A percentile compares a stretch with the other conserved stretches of the same genome.
Conservation (phyloP, 2,797 vertebrate genomes). For the Percopsis omiscomaycus region DNA sequence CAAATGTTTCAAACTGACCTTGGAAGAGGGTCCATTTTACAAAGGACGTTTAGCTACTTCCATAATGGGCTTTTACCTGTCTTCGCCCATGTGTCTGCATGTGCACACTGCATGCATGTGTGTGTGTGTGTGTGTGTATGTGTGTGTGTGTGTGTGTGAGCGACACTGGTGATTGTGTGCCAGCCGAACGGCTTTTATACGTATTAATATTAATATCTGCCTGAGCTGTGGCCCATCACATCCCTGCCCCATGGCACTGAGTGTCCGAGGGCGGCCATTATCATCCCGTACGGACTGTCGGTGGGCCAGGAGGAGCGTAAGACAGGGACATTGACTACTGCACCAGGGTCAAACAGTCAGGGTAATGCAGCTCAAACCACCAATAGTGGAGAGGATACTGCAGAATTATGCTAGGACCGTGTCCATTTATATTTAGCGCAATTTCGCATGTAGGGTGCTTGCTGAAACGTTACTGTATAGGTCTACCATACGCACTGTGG, state of each 20-base stretch:
- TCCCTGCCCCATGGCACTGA: conserved; percentile 69
- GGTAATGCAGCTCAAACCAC: conserved; percentile 66
- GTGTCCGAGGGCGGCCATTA: conserved; percentile 79
- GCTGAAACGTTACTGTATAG: conserved; percentile 19
- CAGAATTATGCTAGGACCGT: conserved; percentile 34
- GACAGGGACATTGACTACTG: conserved; percentile 46
- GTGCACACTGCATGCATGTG: conserved; percentile 34
- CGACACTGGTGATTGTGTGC: conserved; percentile 70
- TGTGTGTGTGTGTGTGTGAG: conserved; percentile 9
- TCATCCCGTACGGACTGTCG: conserved; percentile 64
- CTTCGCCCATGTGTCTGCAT: conserved; percentile 48
- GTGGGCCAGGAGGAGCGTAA: conserved; percentile 62
- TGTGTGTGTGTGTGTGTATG: conserved; percentile 28
- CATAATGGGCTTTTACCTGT: conserved; percentile 83
- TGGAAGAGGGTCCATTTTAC: conserved; percentile 74
- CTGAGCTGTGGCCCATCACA: conserved; percentile 72
- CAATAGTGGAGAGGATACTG: conserved; percentile 32
- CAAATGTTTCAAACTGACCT: conserved; percentile 84
- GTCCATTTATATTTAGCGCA: conserved; percentile 43
- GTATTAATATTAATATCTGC: conserved; percentile 85
- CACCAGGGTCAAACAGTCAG: conserved; percentile 71
- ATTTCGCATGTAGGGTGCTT: conserved; percentile 30
- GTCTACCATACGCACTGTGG: conserved; percentile 7
- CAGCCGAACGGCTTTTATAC: conserved; percentile 78
- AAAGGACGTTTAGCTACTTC: conserved; percentile 68